Evolutionary conservation across 2,113 vertebrate genomes (phyloP).

Genomic region (Protobothrops mucrosquamatus): DNA sequence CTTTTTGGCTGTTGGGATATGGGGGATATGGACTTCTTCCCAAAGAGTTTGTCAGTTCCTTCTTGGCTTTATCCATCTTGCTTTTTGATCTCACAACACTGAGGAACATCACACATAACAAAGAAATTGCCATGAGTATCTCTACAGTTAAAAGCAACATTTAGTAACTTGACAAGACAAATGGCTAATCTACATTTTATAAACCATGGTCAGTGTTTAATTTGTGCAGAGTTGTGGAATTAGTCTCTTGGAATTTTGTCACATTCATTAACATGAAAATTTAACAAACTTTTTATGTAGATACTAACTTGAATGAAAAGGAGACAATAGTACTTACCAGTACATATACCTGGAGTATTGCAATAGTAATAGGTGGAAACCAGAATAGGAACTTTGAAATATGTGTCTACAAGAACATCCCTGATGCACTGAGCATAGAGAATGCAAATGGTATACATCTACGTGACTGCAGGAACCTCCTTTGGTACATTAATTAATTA

Average conservation of each 20-base stretch:
- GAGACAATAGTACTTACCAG: background rate
- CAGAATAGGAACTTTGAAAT: background rate
- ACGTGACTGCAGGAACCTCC: background rate
- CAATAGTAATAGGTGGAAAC: background rate
- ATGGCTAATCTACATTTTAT: background rate
- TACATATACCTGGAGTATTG: background rate
- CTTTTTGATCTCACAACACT: background rate
- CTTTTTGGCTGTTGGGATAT: background rate
- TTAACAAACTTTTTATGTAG: background rate
- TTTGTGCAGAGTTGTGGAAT: background rate
- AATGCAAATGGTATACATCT: background rate
- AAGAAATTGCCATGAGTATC: conserved; percentile 39
- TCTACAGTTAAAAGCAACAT: background rate
- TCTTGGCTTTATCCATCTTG: conserved; percentile 56
- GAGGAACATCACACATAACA: conserved; percentile 14
- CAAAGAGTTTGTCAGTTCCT: conserved; percentile 26
- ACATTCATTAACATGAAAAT: background rate
- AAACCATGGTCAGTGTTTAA: background rate
- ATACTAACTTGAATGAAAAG: background rate
- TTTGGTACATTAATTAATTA: background rate
- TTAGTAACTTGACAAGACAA: conserved; percentile 23
- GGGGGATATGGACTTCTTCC: background rate
- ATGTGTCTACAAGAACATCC: background rate
- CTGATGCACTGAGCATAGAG: background rate
- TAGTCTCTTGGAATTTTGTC: background rate